These are phyloP conservation scores for Drosophila equinoxialis DNA, from an alignment of 1,140 invertebrate species.

Conservation along the genomic window DNA sequence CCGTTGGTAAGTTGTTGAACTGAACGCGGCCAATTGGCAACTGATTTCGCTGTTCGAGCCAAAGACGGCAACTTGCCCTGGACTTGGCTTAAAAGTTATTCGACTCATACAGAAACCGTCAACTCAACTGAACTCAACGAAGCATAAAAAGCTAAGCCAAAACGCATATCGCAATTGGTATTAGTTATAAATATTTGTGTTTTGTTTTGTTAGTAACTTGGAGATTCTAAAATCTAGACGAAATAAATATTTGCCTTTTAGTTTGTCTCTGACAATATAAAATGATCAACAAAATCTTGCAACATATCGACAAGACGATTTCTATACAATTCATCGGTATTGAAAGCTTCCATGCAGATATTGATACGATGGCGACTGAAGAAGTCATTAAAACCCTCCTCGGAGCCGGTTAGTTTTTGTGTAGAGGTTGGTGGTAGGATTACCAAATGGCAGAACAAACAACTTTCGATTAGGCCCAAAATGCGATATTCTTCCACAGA, in stretches of 20 bases:
- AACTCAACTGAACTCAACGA: slow-evolving; percentile 45
- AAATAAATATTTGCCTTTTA: slow-evolving; percentile 13
- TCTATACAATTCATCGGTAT: slow-evolving; percentile 79
- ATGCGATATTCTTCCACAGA: slow-evolving; percentile 83
- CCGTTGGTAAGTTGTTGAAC: slow-evolving; percentile 58
- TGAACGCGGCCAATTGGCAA: slow-evolving; percentile 67
- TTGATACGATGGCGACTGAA: slow-evolving; percentile 83
- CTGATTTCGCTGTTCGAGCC: slow-evolving; percentile 51
- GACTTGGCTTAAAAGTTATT: slow-evolving; percentile 68
- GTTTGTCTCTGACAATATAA: slow-evolving; percentile 51
- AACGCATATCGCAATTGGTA: slow-evolving; percentile 17
- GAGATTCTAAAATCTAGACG: background rate
- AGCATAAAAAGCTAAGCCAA: slow-evolving; percentile 34
- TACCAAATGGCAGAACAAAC: slow-evolving; percentile 83
- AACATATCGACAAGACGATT: slow-evolving; percentile 83
- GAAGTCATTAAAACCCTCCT: slow-evolving; percentile 78
- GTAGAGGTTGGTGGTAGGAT: slow-evolving; percentile 76
- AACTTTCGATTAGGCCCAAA: slow-evolving; percentile 84
- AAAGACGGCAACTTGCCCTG: slow-evolving; percentile 29
- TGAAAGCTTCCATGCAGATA: slow-evolving; percentile 83
- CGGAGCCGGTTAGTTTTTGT: slow-evolving; percentile 75
- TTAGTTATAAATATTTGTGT: slow-evolving; percentile 16
- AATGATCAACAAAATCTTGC: slow-evolving; percentile 84
- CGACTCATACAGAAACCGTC: slow-evolving; percentile 14
- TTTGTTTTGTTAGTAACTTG: background rate